Evolutionary conservation across 2,113 vertebrate genomes (phyloP).

Genomic region (Platichthys stellatus): DNA sequence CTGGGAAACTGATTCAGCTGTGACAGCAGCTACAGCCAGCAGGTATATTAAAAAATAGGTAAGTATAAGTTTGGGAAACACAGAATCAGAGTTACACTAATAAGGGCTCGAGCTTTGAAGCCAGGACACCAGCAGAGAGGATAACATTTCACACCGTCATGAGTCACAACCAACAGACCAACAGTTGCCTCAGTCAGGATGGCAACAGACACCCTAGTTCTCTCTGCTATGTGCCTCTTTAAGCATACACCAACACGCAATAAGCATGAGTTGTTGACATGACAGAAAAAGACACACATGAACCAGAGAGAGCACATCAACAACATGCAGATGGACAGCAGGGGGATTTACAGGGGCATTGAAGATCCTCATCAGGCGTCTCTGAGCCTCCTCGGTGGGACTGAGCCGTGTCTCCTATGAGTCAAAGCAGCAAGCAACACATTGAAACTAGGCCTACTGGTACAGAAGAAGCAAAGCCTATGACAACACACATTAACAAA

Average conservation of each 20-base stretch:
- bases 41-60: no score
- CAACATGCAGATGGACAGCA: slow-evolving; percentile 12
- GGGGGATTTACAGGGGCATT: slow-evolving; percentile 84
- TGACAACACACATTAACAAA: not conserved
- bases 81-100: not conserved
- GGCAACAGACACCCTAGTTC: not conserved
- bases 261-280: slow-evolving; percentile 1
- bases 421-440: slow-evolving; percentile 84
- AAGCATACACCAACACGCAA: slow-evolving; percentile 4
- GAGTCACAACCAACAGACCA: no score
- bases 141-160: no score
- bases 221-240: not conserved
- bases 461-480: slow-evolving; percentile 11
- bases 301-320: slow-evolving; percentile 17
- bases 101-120: not conserved
- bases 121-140: not conserved
- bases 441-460: slow-evolving; percentile 28
- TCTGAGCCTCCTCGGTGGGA: slow-evolving; percentile 89
- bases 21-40: no score
- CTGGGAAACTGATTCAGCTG: no score
- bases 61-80: no score
- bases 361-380: slow-evolving; percentile 95
- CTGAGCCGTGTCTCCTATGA: slow-evolving; percentile 86
- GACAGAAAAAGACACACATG: not conserved
- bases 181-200: no score